These are phyloP conservation scores for Seira ritae DNA, from an alignment of 2,888 invertebrate genomes.

Conservation along the genomic window DNA sequence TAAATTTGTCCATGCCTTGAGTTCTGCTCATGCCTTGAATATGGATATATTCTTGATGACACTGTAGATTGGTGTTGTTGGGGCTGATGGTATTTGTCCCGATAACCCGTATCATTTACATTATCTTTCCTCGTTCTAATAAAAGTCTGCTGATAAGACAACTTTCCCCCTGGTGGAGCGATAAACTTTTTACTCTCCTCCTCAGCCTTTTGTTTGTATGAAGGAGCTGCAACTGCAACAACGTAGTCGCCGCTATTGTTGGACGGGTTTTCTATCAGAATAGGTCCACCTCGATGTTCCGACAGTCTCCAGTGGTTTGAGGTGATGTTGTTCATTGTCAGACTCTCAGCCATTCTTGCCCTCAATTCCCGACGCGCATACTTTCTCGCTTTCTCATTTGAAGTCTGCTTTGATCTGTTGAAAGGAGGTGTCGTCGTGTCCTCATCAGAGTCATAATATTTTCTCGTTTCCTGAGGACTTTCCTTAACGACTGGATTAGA, in stretches of 20 bases:
- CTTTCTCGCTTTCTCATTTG: constrained; percentile 17
- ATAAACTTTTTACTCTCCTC: no score
- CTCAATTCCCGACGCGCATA: constrained; percentile 42
- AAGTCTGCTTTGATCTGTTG: constrained; percentile 8
- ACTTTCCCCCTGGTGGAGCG: no score
- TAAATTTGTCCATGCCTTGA: constrained; percentile 38
- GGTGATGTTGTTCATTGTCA: constrained; percentile 34
- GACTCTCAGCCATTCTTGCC: constrained; percentile 54
- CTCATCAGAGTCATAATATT: constrained; percentile 35
- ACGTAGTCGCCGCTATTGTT: constrained; percentile 41
- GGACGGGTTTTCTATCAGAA: background rate
- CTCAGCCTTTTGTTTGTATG: background rate
- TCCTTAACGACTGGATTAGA: background rate
- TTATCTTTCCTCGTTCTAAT: no score
- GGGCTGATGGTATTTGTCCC: no score
- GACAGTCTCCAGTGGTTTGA: constrained; percentile 4
- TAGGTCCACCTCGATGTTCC: constrained; percentile 16
- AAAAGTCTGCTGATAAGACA: no score
- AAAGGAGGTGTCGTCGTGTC: background rate
- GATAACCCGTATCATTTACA: no score
- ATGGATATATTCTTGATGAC: constrained; percentile 35
- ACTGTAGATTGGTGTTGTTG: no score
- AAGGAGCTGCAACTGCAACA: no score
- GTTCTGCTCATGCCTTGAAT: constrained; percentile 21
- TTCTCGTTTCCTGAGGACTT: no score